Percentiles rank a stretch among this genome's conserved stretches.
Conservation (phyloP, 2,888 invertebrate genomes). For the Tachina lurida region DNA sequence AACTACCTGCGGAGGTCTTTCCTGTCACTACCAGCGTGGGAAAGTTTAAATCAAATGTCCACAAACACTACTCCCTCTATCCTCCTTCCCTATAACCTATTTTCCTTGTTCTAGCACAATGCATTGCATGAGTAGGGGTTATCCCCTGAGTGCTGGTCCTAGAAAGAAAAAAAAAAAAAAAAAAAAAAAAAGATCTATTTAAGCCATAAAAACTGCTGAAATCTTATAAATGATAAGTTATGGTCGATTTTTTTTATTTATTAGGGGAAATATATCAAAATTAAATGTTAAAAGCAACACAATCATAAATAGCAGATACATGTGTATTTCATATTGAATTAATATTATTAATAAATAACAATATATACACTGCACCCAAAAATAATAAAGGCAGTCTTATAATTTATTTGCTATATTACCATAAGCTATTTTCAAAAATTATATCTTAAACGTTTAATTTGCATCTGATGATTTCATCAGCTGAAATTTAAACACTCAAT, state of each 20-base stretch:
- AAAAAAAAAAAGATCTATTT: not conserved
- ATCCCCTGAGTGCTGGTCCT: too few species aligned
- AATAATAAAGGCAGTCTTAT: too few species aligned
- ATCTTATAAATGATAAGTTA: constrained; percentile 22
- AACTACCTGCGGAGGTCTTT: too few species aligned
- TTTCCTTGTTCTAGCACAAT: too few species aligned
- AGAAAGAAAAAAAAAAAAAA: too few species aligned
- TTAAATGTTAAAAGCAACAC: not conserved
- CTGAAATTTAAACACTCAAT: not conserved
- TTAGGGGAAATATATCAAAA: not conserved
- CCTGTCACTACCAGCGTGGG: too few species aligned
- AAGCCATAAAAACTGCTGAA: constrained; percentile 1
- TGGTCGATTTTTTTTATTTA: not conserved
- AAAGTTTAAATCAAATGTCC: too few species aligned
- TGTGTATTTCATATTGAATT: not conserved
- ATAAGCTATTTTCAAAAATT: not conserved
- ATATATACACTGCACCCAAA: not conserved
- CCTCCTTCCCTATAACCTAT: too few species aligned
- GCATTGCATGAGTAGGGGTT: too few species aligned
- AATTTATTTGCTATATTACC: too few species aligned
- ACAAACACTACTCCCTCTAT: too few species aligned
- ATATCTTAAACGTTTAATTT: not conserved
- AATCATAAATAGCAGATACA: not conserved
- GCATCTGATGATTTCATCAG: not conserved
- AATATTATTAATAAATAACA: not conserved